A percentile compares a stretch with the other conserved stretches of the same genome.
Conservation (phyloP, 2,888 invertebrate species). For the Thymelicus sylvestris region DNA sequence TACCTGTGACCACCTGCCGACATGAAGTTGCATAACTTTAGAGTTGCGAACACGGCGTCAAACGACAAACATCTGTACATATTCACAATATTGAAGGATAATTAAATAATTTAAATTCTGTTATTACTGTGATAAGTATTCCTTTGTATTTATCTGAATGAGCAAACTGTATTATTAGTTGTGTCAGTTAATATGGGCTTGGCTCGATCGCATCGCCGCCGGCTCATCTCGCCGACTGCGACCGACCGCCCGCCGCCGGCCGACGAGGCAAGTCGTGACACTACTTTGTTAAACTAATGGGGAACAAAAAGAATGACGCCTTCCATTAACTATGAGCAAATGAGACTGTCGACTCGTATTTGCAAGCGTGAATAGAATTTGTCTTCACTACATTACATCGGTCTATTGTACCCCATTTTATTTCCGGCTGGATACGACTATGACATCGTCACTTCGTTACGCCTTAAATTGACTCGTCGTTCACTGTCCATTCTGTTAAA, state of each 20-base stretch:
- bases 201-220: constrained; percentile 21
- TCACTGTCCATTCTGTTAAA: constrained; percentile 17
- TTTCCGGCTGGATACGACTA: constrained; percentile 58
- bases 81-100: no score
- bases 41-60: no score
- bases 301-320: constrained; percentile 73
- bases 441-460: constrained; percentile 29
- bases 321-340: constrained; percentile 63
- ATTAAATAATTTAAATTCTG: no score
- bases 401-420: constrained; percentile 64
- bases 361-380: constrained; percentile 71
- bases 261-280: constrained; percentile 72
- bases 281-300: constrained; percentile 76
- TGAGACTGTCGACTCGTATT: constrained; percentile 72
- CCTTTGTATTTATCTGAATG: constrained; percentile 11
- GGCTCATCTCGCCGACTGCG: constrained; percentile 31
- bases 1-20: no score
- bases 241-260: constrained; percentile 19
- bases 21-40: no score
- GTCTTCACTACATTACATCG: constrained; percentile 53
- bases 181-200: constrained; percentile 19
- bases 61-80: no score
- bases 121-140: background rate
- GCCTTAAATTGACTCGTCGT: constrained; percentile 25
- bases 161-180: constrained; percentile 23